Evolutionary conservation across 2,113 vertebrate species (phyloP).

Genomic region (Actinemys pallida): DNA sequence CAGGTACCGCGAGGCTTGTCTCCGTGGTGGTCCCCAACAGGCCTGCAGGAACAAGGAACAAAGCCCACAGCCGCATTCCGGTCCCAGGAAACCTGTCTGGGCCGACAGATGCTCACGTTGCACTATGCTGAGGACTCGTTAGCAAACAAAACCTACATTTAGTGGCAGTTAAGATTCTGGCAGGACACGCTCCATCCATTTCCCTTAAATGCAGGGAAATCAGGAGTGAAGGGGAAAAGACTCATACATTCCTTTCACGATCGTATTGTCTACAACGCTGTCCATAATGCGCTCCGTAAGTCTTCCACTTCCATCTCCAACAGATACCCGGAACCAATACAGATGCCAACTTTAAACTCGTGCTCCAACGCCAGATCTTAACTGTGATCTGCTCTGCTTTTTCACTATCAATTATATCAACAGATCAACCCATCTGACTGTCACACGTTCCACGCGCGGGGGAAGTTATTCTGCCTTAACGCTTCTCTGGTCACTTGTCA

Average conservation of each 20-base stretch:
- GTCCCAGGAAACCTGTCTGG: background rate
- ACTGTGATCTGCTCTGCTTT: background rate
- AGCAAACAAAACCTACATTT: background rate
- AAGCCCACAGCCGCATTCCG: background rate
- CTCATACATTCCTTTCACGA: background rate
- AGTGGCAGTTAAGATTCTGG: background rate
- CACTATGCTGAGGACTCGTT: background rate
- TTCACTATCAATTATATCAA: background rate
- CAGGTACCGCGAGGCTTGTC: too few species aligned
- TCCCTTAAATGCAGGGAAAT: background rate
- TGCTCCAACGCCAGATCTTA: background rate
- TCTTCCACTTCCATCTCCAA: background rate
- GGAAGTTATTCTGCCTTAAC: background rate
- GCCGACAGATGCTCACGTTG: background rate
- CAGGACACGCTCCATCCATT: background rate
- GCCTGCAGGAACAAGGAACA: background rate
- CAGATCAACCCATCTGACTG: background rate
- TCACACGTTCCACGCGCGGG: background rate
- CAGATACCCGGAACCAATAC: background rate
- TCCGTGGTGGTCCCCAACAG: background rate
- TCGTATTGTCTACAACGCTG: background rate
- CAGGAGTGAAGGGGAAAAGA: background rate
- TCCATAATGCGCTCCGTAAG: background rate
- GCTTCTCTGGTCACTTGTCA: background rate
- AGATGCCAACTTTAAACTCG: accelerated